Evolutionary conservation across 1,140 invertebrate genomes (phyloP).

Genomic region (Schlechtendalia chinensis): DNA sequence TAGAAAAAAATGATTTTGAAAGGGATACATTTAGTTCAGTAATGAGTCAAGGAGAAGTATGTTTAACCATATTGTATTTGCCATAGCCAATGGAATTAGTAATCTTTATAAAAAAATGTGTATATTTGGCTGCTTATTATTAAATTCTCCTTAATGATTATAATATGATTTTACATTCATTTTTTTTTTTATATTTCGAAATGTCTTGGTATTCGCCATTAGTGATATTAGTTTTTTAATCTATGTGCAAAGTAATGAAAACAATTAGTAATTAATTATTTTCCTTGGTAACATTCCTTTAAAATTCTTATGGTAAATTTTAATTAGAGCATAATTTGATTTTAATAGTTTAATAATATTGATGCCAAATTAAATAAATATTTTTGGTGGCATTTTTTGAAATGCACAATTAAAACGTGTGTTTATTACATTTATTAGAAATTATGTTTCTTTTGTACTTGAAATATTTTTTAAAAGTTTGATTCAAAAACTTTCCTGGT

Average conservation of each 20-base stretch:
- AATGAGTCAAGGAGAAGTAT: not conserved
- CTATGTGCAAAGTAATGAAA: too few species aligned
- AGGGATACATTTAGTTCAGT: not conserved
- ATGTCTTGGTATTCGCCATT: too few species aligned
- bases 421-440: not conserved
- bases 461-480: not conserved
- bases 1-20: not conserved
- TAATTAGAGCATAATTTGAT: not conserved
- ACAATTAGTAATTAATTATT: not conserved
- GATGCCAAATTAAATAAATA: not conserved
- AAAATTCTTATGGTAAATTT: not conserved
- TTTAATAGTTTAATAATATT: not conserved
- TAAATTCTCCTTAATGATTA: too few species aligned
- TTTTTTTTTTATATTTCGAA: too few species aligned
- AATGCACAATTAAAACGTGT: constrained; percentile 1
- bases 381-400: not conserved
- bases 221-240: too few species aligned
- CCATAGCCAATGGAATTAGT: too few species aligned
- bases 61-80: not conserved
- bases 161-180: too few species aligned
- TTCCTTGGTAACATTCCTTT: not conserved
- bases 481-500: not conserved
- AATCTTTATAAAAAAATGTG: too few species aligned
- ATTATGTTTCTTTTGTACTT: not conserved
- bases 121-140: too few species aligned